phyloP scores from a whole-genome alignment of 2,113 vertebrate species.

The Gallinago paraguaiae region DNA sequence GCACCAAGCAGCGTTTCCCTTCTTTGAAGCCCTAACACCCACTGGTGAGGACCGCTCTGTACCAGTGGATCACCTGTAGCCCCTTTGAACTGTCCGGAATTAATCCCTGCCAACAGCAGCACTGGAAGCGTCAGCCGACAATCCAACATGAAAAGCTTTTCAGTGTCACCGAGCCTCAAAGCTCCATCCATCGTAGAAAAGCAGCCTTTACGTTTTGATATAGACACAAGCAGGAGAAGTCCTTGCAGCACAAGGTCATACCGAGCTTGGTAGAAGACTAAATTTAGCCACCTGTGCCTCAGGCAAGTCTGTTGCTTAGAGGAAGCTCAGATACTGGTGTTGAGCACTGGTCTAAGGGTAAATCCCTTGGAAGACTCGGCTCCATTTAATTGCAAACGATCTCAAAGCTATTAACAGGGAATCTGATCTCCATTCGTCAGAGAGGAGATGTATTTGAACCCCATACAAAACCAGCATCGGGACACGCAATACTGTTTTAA shows the following conservation, averaged over 20 bases:
- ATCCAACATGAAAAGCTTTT: neutral
- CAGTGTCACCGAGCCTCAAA: neutral
- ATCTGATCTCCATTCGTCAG: accelerated
- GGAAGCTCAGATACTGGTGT: neutral
- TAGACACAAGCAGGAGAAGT: neutral
- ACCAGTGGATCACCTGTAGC: neutral
- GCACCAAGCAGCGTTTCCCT: accelerated
- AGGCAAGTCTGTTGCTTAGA: neutral
- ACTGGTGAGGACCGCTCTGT: neutral
- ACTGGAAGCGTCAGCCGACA: accelerated
- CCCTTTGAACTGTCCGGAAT: accelerated
- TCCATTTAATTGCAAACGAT: neutral
- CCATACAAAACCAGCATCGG: neutral
- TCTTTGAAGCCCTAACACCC: neutral
- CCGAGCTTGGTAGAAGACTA: neutral
- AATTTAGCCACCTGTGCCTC: constrained; percentile 49
- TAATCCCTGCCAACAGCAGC: neutral
- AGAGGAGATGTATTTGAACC: neutral
- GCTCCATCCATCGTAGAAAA: neutral
- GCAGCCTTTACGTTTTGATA: accelerated
- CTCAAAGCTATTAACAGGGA: neutral
- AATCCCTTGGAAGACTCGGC: neutral
- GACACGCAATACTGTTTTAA: accelerated
- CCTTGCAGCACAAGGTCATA: constrained; percentile 23
- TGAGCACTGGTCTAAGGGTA: neutral